Base-by-base conservation (phyloP, 2,888 invertebrate species). In the Campoplex nolae region DNA sequence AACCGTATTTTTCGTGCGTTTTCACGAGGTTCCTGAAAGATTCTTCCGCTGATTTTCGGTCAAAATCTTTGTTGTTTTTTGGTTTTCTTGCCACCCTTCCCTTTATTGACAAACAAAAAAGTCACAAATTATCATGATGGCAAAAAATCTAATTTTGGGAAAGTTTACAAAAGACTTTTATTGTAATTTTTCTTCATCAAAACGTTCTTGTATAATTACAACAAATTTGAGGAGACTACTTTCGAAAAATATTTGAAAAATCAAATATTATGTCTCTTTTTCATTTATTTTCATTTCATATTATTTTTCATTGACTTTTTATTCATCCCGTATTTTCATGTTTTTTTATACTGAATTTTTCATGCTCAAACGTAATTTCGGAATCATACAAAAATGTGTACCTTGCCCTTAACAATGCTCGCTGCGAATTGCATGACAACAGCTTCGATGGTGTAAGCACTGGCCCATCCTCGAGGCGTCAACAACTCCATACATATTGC, bases 371-470 rank as follows among this genome's bases (percentile, higher is more conserved):
- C 45, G 11, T 13, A 1, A 11, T 11, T 38, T 42, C n/a, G 16
- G 2, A 32, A 62, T 62, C 16, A 32, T 32, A 28, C 18, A 18
- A 54, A 51, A 54, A n/a, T 45, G 35, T 87, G 89, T 85, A 95
- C 95, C 94, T 98, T 98, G 28, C 98, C 98, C 95, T 98, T 98
- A 86, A 98, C 98, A 84, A 98, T 96, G 90, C 97, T 98, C 38
- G 98, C 98, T 1, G 98, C 97, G 93, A 98, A 98, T 95, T 98
- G 98, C 96, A 98, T 98, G 91, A 98, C 96, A 75, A 98, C 97
- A 18, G 98, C 98, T 93, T 98, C 98, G 28, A 98, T 97, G 0
- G 97, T 98, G 93, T 98, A 98, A 76, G 97, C 97, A 89, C 97
- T 97, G 83, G 98, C 98, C 98, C 98, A 98, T 89, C 98, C 98